Base-by-base conservation (phyloP, 2,113 vertebrate genomes). In the Semicossyphus pulcher region DNA sequence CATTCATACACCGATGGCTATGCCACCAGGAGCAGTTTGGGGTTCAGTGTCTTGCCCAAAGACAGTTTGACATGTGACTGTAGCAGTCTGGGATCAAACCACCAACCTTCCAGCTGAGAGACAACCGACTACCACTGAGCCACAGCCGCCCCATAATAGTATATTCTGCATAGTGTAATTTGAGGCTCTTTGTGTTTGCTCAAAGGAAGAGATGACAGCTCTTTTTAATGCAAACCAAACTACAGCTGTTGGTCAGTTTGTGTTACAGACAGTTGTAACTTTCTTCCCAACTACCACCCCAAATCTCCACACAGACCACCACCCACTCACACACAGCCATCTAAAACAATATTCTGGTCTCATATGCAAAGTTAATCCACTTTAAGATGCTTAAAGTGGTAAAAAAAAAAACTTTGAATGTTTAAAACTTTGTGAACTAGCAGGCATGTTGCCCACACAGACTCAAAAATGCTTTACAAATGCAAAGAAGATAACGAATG, bases 391-490 rank as follows among this genome's bases (percentile, higher is more conserved):
- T n/a, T 10, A 8, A 41, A 15, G 31, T 8, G 15, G 36, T 34
- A 31, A 64, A 63, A 59, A 15, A 56, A 78, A 59, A 15, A 56
- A 78, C 59, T 51, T 80, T 32, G 4, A 44, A 60, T 7, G 8
- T 74, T 7, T 10, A 6, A 32, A 60, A 76, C 42, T 72, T 65
- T 57, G 36, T 45, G 3, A 31, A 60, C 10, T 31, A 62, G 47
- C 23, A 78, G 34, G 26, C 12, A 36, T 45, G 16, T 42, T 25
- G 21, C 75, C 53, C 62, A 69, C 32, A 48, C n/a, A 39, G 28
- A 68, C 56, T 16, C 4, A 20, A 48, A 82, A 44, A 15, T 1
- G 59, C n/a, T 81, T 83, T 44, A 49, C 4, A 75, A 63, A 88
- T 72, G 70, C 57, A 77, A 63, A 71, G 15, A 20, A 37, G 67